Percentiles rank a stretch among this genome's conserved stretches.
Conservation (phyloP, 2,797 vertebrate species). For the Knipowitschia caucasica region DNA sequence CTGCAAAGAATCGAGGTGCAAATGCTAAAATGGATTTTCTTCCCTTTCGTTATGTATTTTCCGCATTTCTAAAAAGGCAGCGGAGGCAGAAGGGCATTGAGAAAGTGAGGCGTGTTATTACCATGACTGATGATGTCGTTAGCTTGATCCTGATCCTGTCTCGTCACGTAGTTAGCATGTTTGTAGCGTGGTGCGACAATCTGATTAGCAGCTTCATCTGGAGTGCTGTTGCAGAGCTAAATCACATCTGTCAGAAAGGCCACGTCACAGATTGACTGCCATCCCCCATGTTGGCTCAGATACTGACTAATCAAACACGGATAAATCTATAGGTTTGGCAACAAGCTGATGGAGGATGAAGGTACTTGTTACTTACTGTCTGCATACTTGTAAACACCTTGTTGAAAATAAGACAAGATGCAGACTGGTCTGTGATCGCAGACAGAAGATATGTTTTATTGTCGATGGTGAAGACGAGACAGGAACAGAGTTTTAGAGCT, state of each 20-base stretch:
- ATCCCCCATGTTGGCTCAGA: constrained; percentile 34
- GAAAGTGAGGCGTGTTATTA: constrained; percentile 42
- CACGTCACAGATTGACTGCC: constrained; percentile 34
- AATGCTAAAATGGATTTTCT: constrained; percentile 52
- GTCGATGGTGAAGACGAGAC: too few species aligned
- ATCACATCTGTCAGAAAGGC: constrained; percentile 54
- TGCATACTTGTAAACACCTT: too few species aligned
- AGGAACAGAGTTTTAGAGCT: too few species aligned
- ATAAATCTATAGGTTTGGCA: constrained; percentile 13
- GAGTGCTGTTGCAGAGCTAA: constrained; percentile 39
- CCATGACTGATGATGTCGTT: constrained; percentile 63
- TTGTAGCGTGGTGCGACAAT: constrained; percentile 49
- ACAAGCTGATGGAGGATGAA: background rate
- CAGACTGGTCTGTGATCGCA: too few species aligned
- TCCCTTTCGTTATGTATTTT: constrained; percentile 18
- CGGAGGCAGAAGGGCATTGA: constrained; percentile 32
- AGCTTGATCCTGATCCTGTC: constrained; percentile 44
- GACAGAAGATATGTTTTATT: too few species aligned
- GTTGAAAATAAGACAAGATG: too few species aligned
- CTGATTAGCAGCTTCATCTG: constrained; percentile 56
- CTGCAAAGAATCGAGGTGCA: constrained; percentile 41
- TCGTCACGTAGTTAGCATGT: constrained; percentile 56
- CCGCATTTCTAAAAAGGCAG: constrained; percentile 21
- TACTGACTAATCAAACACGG: constrained; percentile 22
- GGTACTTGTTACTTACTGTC: too few species aligned